phyloP scores from a whole-genome alignment of 2,113 vertebrate genomes.

The Cephalopterus ornatus region DNA sequence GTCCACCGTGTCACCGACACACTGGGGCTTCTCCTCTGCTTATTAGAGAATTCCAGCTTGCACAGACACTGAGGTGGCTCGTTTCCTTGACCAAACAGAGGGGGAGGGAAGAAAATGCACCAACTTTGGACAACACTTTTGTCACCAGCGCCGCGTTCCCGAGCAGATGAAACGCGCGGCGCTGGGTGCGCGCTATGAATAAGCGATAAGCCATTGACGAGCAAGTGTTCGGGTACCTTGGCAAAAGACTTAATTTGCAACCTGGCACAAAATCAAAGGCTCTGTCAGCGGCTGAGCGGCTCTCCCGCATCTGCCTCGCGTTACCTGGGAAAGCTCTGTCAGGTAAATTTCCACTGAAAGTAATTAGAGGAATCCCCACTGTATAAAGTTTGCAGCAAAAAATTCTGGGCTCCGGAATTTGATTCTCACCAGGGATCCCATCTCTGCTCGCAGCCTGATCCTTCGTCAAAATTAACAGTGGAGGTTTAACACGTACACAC shows the following conservation, averaged over 20 bases:
- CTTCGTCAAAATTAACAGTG: conserved; percentile 19
- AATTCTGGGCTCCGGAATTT: conserved; percentile 51
- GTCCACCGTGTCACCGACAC: background rate
- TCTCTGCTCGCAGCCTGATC: conserved; percentile 52
- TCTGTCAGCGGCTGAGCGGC: conserved; percentile 53
- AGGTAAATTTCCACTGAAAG: conserved; percentile 77
- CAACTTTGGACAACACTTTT: conserved; percentile 20
- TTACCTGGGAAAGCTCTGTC: conserved; percentile 65
- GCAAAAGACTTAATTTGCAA: conserved; percentile 77
- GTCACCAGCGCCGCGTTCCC: background rate
- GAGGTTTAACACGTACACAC: background rate
- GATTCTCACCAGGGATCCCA: conserved; percentile 55
- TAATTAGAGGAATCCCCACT: conserved; percentile 74
- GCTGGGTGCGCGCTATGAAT: conserved; percentile 25
- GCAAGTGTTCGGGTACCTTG: conserved; percentile 47
- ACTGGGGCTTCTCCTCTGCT: background rate
- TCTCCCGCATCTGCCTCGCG: conserved; percentile 25
- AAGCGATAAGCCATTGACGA: conserved; percentile 40
- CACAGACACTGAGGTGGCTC: background rate
- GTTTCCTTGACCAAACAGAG: conserved; percentile 20
- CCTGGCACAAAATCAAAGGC: conserved; percentile 74
- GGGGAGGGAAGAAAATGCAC: background rate
- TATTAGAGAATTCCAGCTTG: background rate
- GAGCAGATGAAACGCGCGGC: conserved; percentile 5
- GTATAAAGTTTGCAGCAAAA: conserved; percentile 51